These are phyloP conservation scores for Lithobates sylvaticus DNA, from an alignment of 2,797 vertebrate genomes.

Conservation along the genomic window DNA sequence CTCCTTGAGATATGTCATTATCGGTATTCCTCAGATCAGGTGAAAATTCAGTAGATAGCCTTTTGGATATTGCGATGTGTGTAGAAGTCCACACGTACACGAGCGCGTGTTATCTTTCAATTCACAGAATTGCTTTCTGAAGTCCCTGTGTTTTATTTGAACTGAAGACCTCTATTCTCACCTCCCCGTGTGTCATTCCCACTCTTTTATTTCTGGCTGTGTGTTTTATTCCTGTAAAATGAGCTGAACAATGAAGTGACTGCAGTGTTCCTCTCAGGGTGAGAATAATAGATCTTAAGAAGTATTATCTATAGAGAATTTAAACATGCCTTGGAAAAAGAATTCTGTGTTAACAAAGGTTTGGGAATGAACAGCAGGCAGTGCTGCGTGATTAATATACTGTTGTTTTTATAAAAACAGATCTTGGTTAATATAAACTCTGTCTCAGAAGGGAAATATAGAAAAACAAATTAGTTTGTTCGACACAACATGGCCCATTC, in stretches of 20 bases:
- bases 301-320: slow-evolving; percentile 19
- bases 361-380: slow-evolving; percentile 14
- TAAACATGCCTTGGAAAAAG: neutral
- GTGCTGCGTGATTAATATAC: neutral
- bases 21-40: neutral
- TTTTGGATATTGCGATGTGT: neutral
- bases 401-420: neutral
- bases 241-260: slow-evolving; percentile 33
- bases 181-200: slow-evolving; percentile 15
- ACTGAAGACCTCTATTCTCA: neutral
- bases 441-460: slow-evolving; percentile 3
- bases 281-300: slow-evolving; percentile 35
- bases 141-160: slow-evolving; percentile 1
- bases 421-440: neutral
- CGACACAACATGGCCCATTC: no score
- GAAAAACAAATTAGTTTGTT: no score
- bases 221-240: slow-evolving; percentile 33
- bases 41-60: neutral
- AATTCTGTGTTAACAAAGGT: neutral
- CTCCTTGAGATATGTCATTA: neutral
- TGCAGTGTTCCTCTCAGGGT: slow-evolving; percentile 24
- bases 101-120: neutral
- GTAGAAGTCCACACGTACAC: neutral
- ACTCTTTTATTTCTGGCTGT: slow-evolving; percentile 31
- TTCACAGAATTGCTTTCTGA: neutral